These are phyloP conservation scores for Vanessa atalanta DNA, from an alignment of 1,140 invertebrate species.

Conservation along the genomic window DNA sequence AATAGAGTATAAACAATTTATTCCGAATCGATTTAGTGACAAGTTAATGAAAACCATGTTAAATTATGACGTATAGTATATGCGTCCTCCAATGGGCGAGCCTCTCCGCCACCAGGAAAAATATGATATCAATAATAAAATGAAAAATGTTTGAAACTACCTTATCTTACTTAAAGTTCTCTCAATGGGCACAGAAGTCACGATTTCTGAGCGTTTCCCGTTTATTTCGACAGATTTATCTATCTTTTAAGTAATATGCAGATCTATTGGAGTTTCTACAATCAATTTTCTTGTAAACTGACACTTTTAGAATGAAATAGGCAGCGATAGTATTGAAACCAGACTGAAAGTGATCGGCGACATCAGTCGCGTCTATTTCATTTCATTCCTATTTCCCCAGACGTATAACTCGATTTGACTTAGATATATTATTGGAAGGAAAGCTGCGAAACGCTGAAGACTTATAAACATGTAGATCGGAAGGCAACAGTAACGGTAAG, in stretches of 20 bases:
- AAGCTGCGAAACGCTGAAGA: not conserved
- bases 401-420: constrained; percentile 10
- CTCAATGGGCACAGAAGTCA: not conserved
- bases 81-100: too few relatives aligned
- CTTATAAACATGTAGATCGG: not conserved
- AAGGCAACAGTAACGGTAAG: not conserved
- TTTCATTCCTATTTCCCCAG: not conserved
- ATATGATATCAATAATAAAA: too few relatives aligned
- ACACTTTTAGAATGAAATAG: constrained; percentile 11
- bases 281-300: constrained; percentile 3
- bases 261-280: not conserved
- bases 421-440: not conserved
- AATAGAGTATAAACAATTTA: too few relatives aligned
- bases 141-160: too few relatives aligned
- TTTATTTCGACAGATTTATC: constrained; percentile 9
- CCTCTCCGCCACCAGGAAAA: too few relatives aligned
- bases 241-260: not conserved
- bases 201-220: constrained; percentile 2
- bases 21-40: too few relatives aligned
- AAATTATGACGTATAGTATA: too few relatives aligned
- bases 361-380: constrained; percentile 4
- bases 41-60: too few relatives aligned
- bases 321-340: not conserved
- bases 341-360: constrained; percentile 12
- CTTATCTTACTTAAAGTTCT: not conserved